Evolutionary conservation across 1,140 invertebrate genomes (phyloP), one percentile per base, ranked within the genome.

Genomic region (Elymnias hypermnestra): DNA sequence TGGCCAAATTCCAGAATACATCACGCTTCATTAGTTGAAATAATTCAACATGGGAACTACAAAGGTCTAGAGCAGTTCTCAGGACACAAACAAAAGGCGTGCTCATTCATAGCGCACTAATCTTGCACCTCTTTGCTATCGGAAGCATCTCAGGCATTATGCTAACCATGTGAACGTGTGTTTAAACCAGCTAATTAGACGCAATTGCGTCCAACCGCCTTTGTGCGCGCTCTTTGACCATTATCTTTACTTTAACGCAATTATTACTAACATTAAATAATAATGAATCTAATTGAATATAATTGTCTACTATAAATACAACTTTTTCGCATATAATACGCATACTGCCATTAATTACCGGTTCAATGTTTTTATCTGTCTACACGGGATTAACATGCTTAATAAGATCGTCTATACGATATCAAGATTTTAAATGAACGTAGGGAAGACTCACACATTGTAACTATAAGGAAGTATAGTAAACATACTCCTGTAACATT

Each of bases 81-180:
- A 48, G 21, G 18, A 6, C 21, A 35, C 46, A 49, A 53, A 57
- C 53, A 53, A 26, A 26, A 47, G 45, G 44, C 38, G 35, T 49
- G 21, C 45, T 38, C 49, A 58, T 50, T 60, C 55, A 58, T 63
- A 64, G 47, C 28, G 49, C 52, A 58, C 56, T 64, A 57, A 50
- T 48, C 39, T 53, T 43, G 31, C 29, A 44, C 33, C 41, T 46
- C 51, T 46, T 25, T 41, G 35, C 42, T 72, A 78, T 78, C 74
- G 38, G 40, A 41, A 9, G 17, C 55, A 79, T 76, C 69, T 57
- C 40, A 57, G 55, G 56, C 53, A 73, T 76, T 74, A 76, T 66
- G 57, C 56, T 76, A 79, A 79, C 65, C 43, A 78, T 78, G 74
- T 70, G 74, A 78, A 78, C 66, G 53, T 46, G 48, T 45, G 53